A percentile compares a stretch with the other conserved stretches of the same genome.
phyloP scores from a whole-genome alignment of 2,888 invertebrate species.

The Hypselothyrea guttata region DNA sequence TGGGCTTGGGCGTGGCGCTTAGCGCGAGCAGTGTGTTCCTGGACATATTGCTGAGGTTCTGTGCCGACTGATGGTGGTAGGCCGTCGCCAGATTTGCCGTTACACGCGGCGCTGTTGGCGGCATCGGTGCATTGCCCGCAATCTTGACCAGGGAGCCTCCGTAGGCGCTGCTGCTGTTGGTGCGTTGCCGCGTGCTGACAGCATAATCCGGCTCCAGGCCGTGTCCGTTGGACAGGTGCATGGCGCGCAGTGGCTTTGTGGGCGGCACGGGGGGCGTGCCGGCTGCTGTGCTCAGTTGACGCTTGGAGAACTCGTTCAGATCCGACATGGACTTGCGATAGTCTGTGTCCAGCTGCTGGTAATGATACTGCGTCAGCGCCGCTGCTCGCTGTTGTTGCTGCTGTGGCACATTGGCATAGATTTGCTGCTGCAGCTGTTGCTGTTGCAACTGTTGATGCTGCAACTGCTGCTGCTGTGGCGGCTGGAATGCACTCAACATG shows the following conservation, averaged over 20 bases:
- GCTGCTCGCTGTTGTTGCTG: conserved; percentile 70
- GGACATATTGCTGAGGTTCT: conserved; percentile 84
- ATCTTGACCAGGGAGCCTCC: conserved; percentile 79
- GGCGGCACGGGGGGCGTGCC: conserved; percentile 83
- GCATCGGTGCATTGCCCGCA: conserved; percentile 51
- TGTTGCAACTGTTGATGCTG: conserved; percentile 47
- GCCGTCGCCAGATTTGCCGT: conserved; percentile 48
- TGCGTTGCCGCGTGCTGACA: conserved; percentile 58
- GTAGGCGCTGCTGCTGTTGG: conserved; percentile 41
- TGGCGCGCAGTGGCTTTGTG: conserved; percentile 84
- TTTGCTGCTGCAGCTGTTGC: conserved; percentile 34
- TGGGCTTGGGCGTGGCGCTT: conserved; percentile 90
- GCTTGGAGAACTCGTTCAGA: conserved; percentile 83
- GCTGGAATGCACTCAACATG: conserved; percentile 55
- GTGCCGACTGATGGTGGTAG: conserved; percentile 76
- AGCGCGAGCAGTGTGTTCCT: conserved; percentile 87
- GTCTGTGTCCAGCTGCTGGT: conserved; percentile 82
- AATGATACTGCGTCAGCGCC: conserved; percentile 73
- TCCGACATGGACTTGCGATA: conserved; percentile 85
- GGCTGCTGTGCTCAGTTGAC: conserved; percentile 61
- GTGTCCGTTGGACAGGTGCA: conserved; percentile 65
- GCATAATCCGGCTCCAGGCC: conserved; percentile 57
- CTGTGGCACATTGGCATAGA: conserved; percentile 65
- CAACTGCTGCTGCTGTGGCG: conserved; percentile 38
- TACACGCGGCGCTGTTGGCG: conserved; percentile 51